Evolutionary conservation across 2,113 vertebrate species (phyloP).

Genomic region (Rhinopomastus cyanomelas): DNA sequence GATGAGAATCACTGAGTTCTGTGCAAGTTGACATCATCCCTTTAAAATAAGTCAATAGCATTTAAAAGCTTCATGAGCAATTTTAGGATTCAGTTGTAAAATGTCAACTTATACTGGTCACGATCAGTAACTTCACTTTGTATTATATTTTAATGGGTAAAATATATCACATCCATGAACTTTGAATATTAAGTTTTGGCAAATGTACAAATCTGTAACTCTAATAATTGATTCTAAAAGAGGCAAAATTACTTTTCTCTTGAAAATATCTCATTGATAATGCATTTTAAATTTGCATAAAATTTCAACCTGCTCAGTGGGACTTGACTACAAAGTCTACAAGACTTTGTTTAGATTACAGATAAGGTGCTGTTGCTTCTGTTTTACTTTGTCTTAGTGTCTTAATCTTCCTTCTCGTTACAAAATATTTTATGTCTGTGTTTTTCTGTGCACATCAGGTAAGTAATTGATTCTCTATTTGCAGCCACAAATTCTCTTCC

Average conservation of each 20-base stretch:
- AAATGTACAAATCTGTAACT: background rate
- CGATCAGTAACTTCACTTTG: background rate
- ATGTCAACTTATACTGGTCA: background rate
- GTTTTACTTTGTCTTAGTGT: background rate
- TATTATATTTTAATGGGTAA: background rate
- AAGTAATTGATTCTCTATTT: background rate
- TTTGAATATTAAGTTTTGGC: background rate
- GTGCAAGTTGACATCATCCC: background rate
- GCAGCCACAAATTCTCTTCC: background rate
- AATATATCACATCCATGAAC: background rate
- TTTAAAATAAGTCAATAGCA: background rate
- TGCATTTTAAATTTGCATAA: background rate
- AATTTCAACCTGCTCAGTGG: background rate
- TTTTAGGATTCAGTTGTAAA: background rate
- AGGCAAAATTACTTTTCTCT: background rate
- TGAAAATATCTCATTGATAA: background rate
- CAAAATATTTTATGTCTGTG: background rate
- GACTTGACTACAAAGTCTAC: background rate
- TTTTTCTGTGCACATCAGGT: background rate
- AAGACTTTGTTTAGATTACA: background rate
- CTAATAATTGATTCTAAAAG: background rate
- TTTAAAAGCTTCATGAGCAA: background rate
- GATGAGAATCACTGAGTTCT: background rate
- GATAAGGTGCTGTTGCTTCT: background rate
- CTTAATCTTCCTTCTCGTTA: background rate